Evolutionary conservation across 2,113 vertebrate genomes (phyloP).

Genomic region (Rhea americana): DNA sequence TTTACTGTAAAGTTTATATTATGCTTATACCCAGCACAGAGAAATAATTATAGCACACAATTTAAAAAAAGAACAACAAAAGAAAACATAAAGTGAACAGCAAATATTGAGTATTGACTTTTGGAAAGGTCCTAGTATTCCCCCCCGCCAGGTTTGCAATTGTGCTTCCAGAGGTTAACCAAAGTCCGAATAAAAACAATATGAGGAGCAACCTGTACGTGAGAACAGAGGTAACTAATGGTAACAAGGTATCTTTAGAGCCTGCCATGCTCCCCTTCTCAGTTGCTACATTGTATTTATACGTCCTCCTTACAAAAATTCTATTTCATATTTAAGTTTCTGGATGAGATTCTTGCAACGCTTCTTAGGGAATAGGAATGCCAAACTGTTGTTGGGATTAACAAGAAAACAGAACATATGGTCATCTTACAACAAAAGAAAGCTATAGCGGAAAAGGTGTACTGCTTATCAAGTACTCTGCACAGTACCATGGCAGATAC

Average conservation of each 20-base stretch:
- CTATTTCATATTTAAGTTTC: neutral
- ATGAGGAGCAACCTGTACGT: neutral
- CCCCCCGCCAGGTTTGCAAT: neutral
- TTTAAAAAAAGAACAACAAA: neutral
- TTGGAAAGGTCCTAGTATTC: neutral
- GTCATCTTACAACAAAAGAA: neutral
- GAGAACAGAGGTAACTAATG: neutral
- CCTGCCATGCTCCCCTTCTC: neutral
- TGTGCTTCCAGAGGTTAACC: neutral
- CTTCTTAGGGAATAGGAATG: neutral
- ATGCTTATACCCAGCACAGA: neutral
- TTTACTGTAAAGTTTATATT: neutral
- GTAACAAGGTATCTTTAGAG: neutral
- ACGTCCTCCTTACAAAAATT: neutral
- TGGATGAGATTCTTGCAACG: neutral
- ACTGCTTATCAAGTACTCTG: neutral
- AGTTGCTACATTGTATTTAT: neutral
- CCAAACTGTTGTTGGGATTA: neutral
- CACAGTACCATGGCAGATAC: neutral
- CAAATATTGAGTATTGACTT: neutral
- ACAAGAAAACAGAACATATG: neutral
- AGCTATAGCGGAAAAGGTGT: neutral
- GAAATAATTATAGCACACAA: neutral
- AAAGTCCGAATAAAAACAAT: neutral
- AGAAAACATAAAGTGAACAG: neutral